These are phyloP conservation scores for Drosophila hamatofila DNA, from an alignment of 2,888 invertebrate species.

Conservation along the genomic window DNA sequence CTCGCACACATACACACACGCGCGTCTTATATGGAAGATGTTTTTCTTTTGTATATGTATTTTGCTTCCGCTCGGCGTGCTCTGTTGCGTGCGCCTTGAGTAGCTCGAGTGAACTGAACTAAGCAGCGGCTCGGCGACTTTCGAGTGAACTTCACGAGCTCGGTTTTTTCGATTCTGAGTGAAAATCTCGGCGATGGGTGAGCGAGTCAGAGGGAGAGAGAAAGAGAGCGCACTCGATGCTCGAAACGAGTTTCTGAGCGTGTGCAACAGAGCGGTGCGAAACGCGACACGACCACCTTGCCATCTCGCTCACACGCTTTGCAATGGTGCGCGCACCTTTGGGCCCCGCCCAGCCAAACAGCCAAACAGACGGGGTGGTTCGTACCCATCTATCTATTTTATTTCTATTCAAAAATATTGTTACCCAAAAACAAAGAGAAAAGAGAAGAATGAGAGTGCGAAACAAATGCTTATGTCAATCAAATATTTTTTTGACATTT, in stretches of 20 bases:
- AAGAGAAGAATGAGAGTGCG: slow-evolving; percentile 2
- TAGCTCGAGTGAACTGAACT: slow-evolving; percentile 73
- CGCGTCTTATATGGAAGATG: slow-evolving; percentile 16
- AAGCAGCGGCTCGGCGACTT: slow-evolving; percentile 22
- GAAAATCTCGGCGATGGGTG: slow-evolving; percentile 66
- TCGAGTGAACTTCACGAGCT: slow-evolving; percentile 39
- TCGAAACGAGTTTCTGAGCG: slow-evolving; percentile 61
- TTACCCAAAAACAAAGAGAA: slow-evolving; percentile 3
- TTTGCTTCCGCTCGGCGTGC: slow-evolving; percentile 9
- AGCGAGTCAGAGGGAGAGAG: slow-evolving; percentile 28
- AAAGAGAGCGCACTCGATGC: slow-evolving; percentile 13
- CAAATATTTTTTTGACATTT: slow-evolving; percentile 31
- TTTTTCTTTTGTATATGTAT: neutral
- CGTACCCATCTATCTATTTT: slow-evolving; percentile 20
- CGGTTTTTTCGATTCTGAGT: slow-evolving; percentile 59
- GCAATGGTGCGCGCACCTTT: slow-evolving; percentile 48
- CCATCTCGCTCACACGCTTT: slow-evolving; percentile 32
- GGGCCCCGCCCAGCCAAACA: slow-evolving; percentile 52
- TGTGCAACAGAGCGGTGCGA: slow-evolving; percentile 15
- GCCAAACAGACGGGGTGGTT: slow-evolving; percentile 50
- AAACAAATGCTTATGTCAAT: slow-evolving; percentile 59
- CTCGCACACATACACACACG: slow-evolving; percentile 14
- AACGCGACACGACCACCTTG: slow-evolving; percentile 6
- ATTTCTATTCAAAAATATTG: slow-evolving; percentile 15
- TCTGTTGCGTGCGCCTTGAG: slow-evolving; percentile 68